These are phyloP conservation scores for Lypha dubia DNA, from an alignment of 2,888 invertebrate genomes.

Conservation along the genomic window DNA sequence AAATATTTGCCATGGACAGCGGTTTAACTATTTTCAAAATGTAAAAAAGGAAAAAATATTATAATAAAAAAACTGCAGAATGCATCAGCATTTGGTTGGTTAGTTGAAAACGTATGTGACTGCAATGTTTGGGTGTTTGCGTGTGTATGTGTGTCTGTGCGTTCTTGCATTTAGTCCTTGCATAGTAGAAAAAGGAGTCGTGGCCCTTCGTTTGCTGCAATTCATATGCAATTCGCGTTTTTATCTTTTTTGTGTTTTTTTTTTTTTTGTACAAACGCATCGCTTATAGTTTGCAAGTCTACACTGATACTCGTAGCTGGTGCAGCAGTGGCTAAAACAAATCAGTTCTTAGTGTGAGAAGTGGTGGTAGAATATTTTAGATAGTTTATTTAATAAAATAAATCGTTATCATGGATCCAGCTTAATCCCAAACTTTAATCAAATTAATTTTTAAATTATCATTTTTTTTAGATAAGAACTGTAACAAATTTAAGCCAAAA, in stretches of 20 bases:
- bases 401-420: too few species aligned
- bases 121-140: conserved; percentile 44
- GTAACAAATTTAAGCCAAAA: too few species aligned
- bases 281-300: conserved; percentile 20
- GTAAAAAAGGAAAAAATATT: conserved; percentile 20
- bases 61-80: conserved; percentile 43
- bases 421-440: too few species aligned
- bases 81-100: conserved; percentile 72
- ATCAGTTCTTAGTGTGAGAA: neutral
- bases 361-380: too few species aligned
- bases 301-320: conserved; percentile 31
- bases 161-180: conserved; percentile 28
- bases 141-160: neutral
- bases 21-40: conserved; percentile 63
- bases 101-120: conserved; percentile 52
- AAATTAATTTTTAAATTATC: too few species aligned
- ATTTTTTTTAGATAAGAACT: too few species aligned
- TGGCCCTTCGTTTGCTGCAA: conserved; percentile 77
- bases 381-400: too few species aligned
- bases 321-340: neutral
- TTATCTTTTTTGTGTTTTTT: conserved; percentile 1
- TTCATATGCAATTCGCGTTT: conserved; percentile 79
- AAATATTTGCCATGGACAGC: conserved; percentile 41
- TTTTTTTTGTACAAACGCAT: conserved; percentile 54
- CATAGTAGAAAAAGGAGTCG: conserved; percentile 37